Conservation (phyloP, 2,888 invertebrate genomes). For the Aphrophora alni region DNA sequence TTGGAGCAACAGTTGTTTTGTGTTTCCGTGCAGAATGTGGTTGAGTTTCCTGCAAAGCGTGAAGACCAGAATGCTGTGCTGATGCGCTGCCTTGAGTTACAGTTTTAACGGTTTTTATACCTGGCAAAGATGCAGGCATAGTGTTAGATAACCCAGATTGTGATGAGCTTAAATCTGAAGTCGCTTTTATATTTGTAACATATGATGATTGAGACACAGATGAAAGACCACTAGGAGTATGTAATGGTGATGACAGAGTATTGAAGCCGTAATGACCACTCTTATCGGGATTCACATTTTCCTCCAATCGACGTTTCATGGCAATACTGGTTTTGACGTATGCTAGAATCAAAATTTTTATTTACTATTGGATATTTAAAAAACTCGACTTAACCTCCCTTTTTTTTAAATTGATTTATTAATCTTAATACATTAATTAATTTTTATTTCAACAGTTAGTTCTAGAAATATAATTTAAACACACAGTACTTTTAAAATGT, state of each 20-base stretch:
- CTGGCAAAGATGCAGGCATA: not conserved
- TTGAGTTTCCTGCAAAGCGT: not conserved
- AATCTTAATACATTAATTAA: no score
- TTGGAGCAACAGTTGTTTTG: not conserved
- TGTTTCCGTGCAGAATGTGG: not conserved
- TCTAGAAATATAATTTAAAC: no score
- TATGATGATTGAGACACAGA: not conserved
- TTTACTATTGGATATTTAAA: not conserved
- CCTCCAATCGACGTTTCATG: not conserved
- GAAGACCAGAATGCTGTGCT: not conserved
- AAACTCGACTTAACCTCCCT: no score
- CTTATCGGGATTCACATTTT: not conserved
- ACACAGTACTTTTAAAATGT: no score
- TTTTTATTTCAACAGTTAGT: no score
- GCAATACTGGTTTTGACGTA: not conserved
- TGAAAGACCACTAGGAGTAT: not conserved
- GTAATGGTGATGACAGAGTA: not conserved
- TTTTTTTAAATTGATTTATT: no score
- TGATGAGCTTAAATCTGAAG: not conserved
- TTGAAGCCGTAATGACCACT: not conserved
- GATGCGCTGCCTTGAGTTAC: not conserved
- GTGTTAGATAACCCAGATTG: not conserved
- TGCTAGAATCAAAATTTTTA: not conserved
- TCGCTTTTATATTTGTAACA: not conserved
- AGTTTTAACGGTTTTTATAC: not conserved